Base-by-base conservation (phyloP, 2,113 vertebrate species). In the Apteryx owenii region DNA sequence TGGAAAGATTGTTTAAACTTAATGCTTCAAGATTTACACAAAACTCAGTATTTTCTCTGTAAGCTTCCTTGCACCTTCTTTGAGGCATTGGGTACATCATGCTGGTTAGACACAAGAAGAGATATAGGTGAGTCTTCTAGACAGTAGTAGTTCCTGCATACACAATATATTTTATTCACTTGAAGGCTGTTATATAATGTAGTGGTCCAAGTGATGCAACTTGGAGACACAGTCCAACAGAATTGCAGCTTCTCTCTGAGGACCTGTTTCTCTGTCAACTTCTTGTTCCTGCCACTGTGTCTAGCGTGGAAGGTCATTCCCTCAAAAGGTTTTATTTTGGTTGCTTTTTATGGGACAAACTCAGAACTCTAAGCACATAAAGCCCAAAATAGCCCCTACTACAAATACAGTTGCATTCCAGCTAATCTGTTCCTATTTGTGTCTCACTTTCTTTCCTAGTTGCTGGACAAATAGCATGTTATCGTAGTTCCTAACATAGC, bases 111-210 rank as follows among this genome's bases (percentile, higher is more conserved):
- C 4, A 25, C 58, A 56, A 69, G 22, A 18, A 3, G 31, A 19
- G 15, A n/a, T 12, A 7, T 5, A 40, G n/a, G 29, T 3, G 15
- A 19, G 8, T 23, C 38, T 77, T 36, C 31, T 1, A 16, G 73
- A 5, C 19, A 28, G 26, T 1, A 6, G 20, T 4, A 36, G 26
- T 11, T 87, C n/a, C 53, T 81, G 33, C 4, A 7, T 25, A 7
- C 4, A 3, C 33, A 7, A 0, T 7, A 3, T 33, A 1, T 78
- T 33, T 38, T 36, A 2, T 6, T 58, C 17, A 58, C 40, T 42
- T 26, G 0, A 0, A 46, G 46, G 48, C 16, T 60, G 16, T 62
- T 46, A 18, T 1, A 4, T 4, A 8, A 13, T 7, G 6, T 4
- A 21, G 33, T 8, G 62, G 28, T n/a, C n/a, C 25, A 4, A 40